Conservation (phyloP, 2,113 vertebrate species). For the Percina caprodes region DNA sequence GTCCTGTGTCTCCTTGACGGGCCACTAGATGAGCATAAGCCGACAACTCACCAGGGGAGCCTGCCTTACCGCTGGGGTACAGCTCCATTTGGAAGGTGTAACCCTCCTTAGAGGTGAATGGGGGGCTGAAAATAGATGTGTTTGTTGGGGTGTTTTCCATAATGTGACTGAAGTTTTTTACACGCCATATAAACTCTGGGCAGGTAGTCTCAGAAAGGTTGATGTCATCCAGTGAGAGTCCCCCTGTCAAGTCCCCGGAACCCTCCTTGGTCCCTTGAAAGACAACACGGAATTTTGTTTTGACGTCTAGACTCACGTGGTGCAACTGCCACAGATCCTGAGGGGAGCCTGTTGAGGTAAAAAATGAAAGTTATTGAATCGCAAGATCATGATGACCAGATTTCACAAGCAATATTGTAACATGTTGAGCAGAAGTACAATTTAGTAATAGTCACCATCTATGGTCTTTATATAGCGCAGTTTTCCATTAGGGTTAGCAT, state of each 20-base stretch:
- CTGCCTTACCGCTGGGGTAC: slow-evolving; percentile 69
- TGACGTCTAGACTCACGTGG: slow-evolving; percentile 84
- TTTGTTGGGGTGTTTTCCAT: slow-evolving; percentile 74
- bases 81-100: slow-evolving; percentile 91
- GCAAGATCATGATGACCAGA: not conserved
- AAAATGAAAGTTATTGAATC: not conserved
- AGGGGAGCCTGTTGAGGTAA: slow-evolving; percentile 65
- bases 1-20: slow-evolving; percentile 83
- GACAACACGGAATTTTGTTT: slow-evolving; percentile 88
- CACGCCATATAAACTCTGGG: slow-evolving; percentile 90
- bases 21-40: slow-evolving; percentile 87
- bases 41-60: slow-evolving; percentile 68
- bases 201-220: slow-evolving; percentile 93
- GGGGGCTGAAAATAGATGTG: slow-evolving; percentile 84
- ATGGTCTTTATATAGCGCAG: slow-evolving; percentile 83
- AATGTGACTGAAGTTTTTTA: slow-evolving; percentile 87
- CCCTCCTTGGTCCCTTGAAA: slow-evolving; percentile 86
- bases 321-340: slow-evolving; percentile 89
- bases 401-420: not conserved
- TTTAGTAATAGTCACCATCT: slow-evolving; percentile 79
- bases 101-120: slow-evolving; percentile 88
- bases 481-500: slow-evolving; percentile 70
- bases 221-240: slow-evolving; percentile 93
- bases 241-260: slow-evolving; percentile 75
- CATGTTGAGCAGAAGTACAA: not conserved